Base-by-base conservation (phyloP, 1,140 invertebrate species). In the Thaumatotibia leucotreta region DNA sequence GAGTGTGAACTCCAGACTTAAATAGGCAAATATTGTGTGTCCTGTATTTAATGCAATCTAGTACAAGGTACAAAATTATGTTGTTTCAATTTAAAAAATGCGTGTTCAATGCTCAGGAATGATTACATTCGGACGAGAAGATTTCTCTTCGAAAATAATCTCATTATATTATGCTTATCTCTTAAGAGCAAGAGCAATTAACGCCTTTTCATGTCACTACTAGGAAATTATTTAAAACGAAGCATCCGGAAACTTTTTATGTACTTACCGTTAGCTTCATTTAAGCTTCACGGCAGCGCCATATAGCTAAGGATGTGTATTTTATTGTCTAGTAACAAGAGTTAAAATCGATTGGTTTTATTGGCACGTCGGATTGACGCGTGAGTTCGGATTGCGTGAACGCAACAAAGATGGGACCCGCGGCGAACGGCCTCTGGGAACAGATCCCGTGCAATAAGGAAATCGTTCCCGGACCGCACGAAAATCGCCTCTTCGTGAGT, bases 401-500 rank as follows among this genome's bases (percentile, higher is more conserved):
- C 77, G 76, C 77, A 82, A 77, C 76, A 74, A 76, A 76, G 69
- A 76, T 54, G 72, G 61, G 64, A 58, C 52, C 52, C 52, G 24
- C 50, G 31, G 58, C 50, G 31, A 63, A 68, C 65, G 72, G 69
- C 72, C 80, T 80, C 82, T 82, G 77, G 73, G 83, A 84, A 86
- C 67, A 61, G 69, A 77, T 79, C 76, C 75, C 64, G 61, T 69
- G 77, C 72, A 83, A 85, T 81, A 83, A 81, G 83, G 81, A 82
- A 85, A 85, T 79, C 72, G 83, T 82, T 58, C 69, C 74, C 66
- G 74, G 66, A 65, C 72, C 69, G 81, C 78, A 83, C 83, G 80
- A 85, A 85, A 83, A 83, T 82, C 80, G 76, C 73, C 75, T 23
- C 75, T 68, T 69, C 78, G 82, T 83, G 80, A 80, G 75, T 67